A percentile compares a stretch with the other conserved stretches of the same genome.
These are phyloP conservation scores for Saccopteryx leptura DNA, from an alignment of 2,113 vertebrate species.

Conservation along the genomic window DNA sequence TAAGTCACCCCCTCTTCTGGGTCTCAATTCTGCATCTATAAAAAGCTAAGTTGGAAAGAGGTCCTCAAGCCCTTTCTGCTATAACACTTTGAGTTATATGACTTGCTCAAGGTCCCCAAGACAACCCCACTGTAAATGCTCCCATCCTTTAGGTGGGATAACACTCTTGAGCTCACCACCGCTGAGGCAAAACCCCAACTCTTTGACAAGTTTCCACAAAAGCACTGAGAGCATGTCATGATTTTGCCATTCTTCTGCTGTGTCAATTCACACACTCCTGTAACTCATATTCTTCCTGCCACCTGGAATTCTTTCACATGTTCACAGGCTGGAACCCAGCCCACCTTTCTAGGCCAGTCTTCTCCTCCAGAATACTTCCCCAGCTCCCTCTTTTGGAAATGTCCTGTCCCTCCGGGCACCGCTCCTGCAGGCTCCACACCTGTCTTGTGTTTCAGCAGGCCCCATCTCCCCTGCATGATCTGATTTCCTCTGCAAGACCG, in stretches of 20 bases:
- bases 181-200: neutral
- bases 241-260: neutral
- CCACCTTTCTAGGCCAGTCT: neutral
- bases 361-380: neutral
- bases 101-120: neutral
- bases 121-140: neutral
- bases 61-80: neutral
- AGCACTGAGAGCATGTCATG: neutral
- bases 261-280: neutral
- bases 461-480: neutral
- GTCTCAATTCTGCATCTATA: neutral
- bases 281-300: neutral
- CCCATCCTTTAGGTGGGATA: neutral
- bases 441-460: neutral
- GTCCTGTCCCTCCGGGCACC: neutral
- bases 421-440: neutral
- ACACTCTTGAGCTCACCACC: neutral
- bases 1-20: neutral
- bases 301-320: neutral
- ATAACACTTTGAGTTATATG: neutral
- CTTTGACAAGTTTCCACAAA: neutral
- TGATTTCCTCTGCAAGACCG: neutral
- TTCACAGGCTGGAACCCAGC: neutral
- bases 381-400: neutral
- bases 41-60: neutral